Percentiles rank a stretch among this genome's conserved stretches.
phyloP scores from a whole-genome alignment of 2,888 invertebrate species.

The Leptinotarsa juncta region DNA sequence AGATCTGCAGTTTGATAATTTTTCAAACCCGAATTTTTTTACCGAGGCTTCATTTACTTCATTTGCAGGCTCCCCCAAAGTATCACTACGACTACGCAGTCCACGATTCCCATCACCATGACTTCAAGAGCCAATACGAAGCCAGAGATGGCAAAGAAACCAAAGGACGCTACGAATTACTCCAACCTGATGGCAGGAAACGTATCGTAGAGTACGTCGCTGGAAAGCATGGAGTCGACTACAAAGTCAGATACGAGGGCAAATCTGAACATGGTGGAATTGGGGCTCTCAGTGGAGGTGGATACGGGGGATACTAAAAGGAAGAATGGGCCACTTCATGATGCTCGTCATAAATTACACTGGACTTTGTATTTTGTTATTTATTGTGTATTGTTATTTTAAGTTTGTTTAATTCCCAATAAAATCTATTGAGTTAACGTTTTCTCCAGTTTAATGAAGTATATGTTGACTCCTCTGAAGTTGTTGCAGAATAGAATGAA shows the following conservation, averaged over 20 bases:
- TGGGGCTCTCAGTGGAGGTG: constrained; percentile 47
- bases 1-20: background rate
- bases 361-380: constrained; percentile 50
- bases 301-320: constrained; percentile 24
- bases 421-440: constrained; percentile 53
- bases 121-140: constrained; percentile 61
- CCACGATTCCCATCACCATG: constrained; percentile 60
- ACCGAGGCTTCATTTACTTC: background rate
- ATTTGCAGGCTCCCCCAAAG: constrained; percentile 57
- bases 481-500: too few species aligned
- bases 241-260: constrained; percentile 55
- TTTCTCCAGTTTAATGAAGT: background rate
- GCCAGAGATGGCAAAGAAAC: constrained; percentile 58
- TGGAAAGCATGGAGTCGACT: constrained; percentile 61
- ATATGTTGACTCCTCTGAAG: too few species aligned
- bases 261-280: constrained; percentile 51
- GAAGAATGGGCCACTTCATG: background rate
- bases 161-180: constrained; percentile 59
- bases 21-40: too few species aligned
- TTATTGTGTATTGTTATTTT: constrained; percentile 38
- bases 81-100: constrained; percentile 62
- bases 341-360: constrained; percentile 25
- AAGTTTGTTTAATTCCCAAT: constrained; percentile 52
- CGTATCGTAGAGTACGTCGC: constrained; percentile 61
- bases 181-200: constrained; percentile 61